These are phyloP conservation scores for Melieria picta DNA, from an alignment of 2,888 invertebrate genomes.

Conservation along the genomic window DNA sequence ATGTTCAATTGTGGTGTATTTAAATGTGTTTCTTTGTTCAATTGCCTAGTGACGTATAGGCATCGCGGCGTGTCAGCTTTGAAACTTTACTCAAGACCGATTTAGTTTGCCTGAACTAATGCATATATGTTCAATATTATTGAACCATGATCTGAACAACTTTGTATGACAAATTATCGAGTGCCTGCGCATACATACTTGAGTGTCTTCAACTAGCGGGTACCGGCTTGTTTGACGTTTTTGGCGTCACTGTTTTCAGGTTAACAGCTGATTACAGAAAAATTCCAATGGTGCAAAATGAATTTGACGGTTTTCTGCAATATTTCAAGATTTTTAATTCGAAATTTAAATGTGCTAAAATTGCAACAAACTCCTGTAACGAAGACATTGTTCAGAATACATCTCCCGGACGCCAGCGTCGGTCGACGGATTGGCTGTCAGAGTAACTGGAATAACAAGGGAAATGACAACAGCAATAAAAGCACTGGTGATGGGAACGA, in stretches of 20 bases:
- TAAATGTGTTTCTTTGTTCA: no score
- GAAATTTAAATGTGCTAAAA: conserved; percentile 29
- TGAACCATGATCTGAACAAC: no score
- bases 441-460: neutral
- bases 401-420: neutral
- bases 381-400: conserved; percentile 4
- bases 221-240: neutral
- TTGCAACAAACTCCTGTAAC: conserved; percentile 7
- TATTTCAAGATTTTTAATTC: conserved; percentile 25
- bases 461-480: neutral
- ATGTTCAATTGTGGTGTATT: no score
- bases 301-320: conserved; percentile 27
- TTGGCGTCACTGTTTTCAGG: neutral
- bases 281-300: conserved; percentile 26
- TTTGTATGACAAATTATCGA: no score
- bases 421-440: no score
- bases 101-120: no score
- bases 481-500: neutral
- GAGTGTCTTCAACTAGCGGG: no score
- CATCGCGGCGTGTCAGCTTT: no score
- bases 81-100: no score
- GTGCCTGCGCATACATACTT: no score
- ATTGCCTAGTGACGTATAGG: no score
- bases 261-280: conserved; percentile 16
- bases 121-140: no score